Conservation (phyloP, 2,888 invertebrate genomes). For the Pristionchus japonicus region DNA sequence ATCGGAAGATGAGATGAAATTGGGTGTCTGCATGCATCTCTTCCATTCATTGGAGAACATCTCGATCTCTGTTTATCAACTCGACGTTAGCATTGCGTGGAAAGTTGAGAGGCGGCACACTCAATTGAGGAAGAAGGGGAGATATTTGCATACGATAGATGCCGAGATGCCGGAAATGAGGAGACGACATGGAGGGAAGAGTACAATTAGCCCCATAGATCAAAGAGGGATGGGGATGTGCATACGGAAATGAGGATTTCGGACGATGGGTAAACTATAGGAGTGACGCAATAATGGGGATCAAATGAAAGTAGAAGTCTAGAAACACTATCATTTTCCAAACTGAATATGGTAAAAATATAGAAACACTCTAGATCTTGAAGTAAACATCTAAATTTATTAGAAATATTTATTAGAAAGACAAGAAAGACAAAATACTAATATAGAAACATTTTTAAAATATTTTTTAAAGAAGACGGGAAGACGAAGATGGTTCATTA, state of each 20-base stretch:
- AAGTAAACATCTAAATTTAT: neutral
- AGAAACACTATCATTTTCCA: too few species aligned
- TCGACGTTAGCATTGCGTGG: slow-evolving; percentile 16
- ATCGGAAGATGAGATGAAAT: neutral
- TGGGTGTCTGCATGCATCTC: neutral
- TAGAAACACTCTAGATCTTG: neutral
- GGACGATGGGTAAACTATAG: neutral
- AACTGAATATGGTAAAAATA: neutral
- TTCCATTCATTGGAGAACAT: neutral
- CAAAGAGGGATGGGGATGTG: neutral
- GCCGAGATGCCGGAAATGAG: slow-evolving; percentile 36
- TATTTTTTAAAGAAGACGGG: too few species aligned
- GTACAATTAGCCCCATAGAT: slow-evolving; percentile 29
- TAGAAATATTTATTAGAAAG: neutral
- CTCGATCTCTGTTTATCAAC: neutral
- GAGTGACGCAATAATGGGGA: neutral
- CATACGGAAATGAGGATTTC: slow-evolving; percentile 24
- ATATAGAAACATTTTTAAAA: neutral
- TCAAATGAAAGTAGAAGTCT: neutral
- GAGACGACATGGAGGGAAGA: neutral
- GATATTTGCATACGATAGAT: slow-evolving; percentile 33
- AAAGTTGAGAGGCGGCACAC: slow-evolving; percentile 15
- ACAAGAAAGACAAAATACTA: neutral
- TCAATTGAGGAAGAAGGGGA: neutral
- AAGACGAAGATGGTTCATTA: too few species aligned